Evolutionary conservation across 2,888 invertebrate species (phyloP), one percentile per base, ranked within the genome.

Genomic region (Danaus chrysippus): DNA sequence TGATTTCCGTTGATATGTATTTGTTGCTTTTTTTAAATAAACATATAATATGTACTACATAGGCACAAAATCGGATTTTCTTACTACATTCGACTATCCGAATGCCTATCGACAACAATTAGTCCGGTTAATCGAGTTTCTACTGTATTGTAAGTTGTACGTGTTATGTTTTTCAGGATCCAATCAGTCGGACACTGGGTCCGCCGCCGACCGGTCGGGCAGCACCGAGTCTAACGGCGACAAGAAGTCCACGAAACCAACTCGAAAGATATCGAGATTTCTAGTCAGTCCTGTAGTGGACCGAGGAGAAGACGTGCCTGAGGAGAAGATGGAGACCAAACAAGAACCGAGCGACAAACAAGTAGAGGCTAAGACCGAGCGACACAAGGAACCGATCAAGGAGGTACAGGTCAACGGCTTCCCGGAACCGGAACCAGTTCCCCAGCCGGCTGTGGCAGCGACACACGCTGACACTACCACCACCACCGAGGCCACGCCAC

Each of bases 271-370:
- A 73, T 96, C 96, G 42, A 90, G 96, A 62, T 96, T 96, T 85
- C 92, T 96, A 78, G 96, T 96, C 71, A 96, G 96, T 81, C 96
- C 96, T 19, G 96, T 96, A 1, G 91, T 94, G 42, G 94, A 94
- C 69, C 75, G 92, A 87, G 82, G 81, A 52, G 86, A 84, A 66
- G 78, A 82, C 62, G 77, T 79, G 68, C 42, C 70, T 63, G 66
- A 74, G 68, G 63, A 68, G 58, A 66, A 71, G 19, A 54, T 68
- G 34, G 73, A 69, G 15, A 57, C 61, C 10, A 58, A 63, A 58
- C 43, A 43, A n/a, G 46, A 68, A 56, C 65, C 71, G 34, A 55
- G 67, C 34, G 73, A 72, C 12, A 54, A 56, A 58, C 57, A 65
- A 42, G 55, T 62, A 19, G 68, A 69, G 13, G 55, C 59, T 12